phyloP scores from a whole-genome alignment of 2,797 vertebrate genomes.

The Falco naumanni region DNA sequence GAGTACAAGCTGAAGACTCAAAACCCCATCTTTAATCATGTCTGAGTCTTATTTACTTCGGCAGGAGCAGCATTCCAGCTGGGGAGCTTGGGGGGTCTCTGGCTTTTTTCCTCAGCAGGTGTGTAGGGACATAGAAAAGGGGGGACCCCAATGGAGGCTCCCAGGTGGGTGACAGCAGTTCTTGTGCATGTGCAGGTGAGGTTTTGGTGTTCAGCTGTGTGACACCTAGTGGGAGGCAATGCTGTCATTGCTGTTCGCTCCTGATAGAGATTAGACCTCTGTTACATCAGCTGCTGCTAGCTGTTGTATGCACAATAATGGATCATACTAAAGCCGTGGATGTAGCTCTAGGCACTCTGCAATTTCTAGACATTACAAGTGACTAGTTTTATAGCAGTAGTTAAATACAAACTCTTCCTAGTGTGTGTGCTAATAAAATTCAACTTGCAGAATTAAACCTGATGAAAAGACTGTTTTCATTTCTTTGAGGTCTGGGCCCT shows the following conservation, averaged over 20 bases:
- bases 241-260: not conserved
- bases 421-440: not conserved
- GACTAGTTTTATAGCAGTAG: not conserved
- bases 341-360: not conserved
- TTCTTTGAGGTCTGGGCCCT: not conserved
- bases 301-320: fast-evolving
- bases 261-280: not conserved
- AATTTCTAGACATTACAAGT: not conserved
- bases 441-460: not conserved
- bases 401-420: not conserved
- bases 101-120: not conserved
- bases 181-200: fast-evolving
- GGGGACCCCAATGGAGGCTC: not conserved
- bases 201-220: not conserved
- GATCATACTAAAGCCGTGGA: not conserved
- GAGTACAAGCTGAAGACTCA: not conserved
- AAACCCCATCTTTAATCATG: not conserved
- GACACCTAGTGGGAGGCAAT: not conserved
- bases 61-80: not conserved
- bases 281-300: not conserved
- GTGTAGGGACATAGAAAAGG: not conserved
- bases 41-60: not conserved
- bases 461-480: not conserved
- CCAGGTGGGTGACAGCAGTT: not conserved
- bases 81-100: not conserved